A percentile compares a stretch with the other conserved stretches of the same genome.
These are phyloP conservation scores for Molorchus minor DNA, from an alignment of 2,888 invertebrate genomes.

Conservation along the genomic window DNA sequence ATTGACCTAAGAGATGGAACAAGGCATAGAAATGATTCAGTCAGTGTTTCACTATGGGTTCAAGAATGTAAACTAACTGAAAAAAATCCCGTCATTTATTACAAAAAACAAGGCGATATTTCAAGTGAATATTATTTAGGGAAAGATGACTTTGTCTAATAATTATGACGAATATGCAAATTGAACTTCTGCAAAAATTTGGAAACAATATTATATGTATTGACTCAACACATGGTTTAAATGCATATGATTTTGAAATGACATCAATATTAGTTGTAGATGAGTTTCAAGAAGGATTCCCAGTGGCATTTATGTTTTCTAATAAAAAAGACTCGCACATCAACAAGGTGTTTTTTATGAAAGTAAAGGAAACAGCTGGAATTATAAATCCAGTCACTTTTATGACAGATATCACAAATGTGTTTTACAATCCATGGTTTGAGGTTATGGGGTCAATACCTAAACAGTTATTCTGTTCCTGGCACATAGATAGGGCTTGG, in stretches of 20 bases:
- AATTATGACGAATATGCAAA: too few relatives aligned
- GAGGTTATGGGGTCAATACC: not conserved
- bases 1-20: constrained; percentile 1
- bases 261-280: constrained; percentile 1
- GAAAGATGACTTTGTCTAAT: too few relatives aligned
- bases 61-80: too few relatives aligned
- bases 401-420: constrained; percentile 7
- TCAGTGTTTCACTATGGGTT: not conserved
- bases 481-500: constrained; percentile 11
- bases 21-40: constrained; percentile 8
- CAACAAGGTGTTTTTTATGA: constrained; percentile 19
- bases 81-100: too few relatives aligned
- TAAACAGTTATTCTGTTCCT: constrained; percentile 8
- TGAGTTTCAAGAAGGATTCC: constrained; percentile 26
- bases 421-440: constrained; percentile 2
- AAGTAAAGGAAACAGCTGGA: not conserved
- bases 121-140: too few relatives aligned
- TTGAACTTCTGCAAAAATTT: constrained; percentile 1
- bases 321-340: constrained; percentile 33
- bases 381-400: not conserved
- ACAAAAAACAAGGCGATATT: too few relatives aligned
- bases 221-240: constrained; percentile 9
- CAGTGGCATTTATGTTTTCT: constrained; percentile 35
- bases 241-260: not conserved
- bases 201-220: constrained; percentile 6